Conservation (phyloP, 2,113 vertebrate genomes). For the Lagopus leucura region DNA sequence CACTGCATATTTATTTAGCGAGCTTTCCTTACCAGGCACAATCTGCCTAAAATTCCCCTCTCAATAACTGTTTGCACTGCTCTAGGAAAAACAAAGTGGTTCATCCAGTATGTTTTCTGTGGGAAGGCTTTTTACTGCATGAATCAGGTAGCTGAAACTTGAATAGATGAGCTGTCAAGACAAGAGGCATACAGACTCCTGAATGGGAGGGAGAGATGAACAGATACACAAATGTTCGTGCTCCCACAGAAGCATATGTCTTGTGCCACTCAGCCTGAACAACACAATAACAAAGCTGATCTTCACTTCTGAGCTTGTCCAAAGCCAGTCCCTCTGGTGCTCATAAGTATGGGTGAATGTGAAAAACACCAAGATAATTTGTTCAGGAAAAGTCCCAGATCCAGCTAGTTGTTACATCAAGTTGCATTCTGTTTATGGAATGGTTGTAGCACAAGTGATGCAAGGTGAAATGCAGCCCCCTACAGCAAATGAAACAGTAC, state of each 20-base stretch:
- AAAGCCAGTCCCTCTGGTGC: not conserved
- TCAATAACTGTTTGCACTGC: slow-evolving; percentile 47
- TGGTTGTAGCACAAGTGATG: not conserved
- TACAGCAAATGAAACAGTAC: not conserved
- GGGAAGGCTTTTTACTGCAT: slow-evolving; percentile 47
- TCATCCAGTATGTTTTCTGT: slow-evolving; percentile 40
- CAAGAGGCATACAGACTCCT: not conserved
- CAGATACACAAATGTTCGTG: not conserved
- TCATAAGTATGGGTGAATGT: fast-evolving
- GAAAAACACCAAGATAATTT: not conserved
- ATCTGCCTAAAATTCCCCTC: slow-evolving; percentile 46
- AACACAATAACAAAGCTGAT: not conserved
- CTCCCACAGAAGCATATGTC: not conserved
- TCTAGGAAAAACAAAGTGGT: slow-evolving; percentile 54
- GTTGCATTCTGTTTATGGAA: not conserved
- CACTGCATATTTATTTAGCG: slow-evolving; percentile 46
- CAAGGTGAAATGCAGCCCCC: not conserved
- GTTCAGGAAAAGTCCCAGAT: not conserved
- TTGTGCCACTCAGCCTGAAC: not conserved
- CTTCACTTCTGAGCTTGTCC: not conserved
- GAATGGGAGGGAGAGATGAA: not conserved
- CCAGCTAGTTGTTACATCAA: not conserved
- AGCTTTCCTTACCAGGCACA: slow-evolving; percentile 49
- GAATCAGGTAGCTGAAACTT: slow-evolving; percentile 59
- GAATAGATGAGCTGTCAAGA: slow-evolving; percentile 4